phyloP scores from a whole-genome alignment of 2,888 invertebrate species.

The Sarcophaga rosellei region DNA sequence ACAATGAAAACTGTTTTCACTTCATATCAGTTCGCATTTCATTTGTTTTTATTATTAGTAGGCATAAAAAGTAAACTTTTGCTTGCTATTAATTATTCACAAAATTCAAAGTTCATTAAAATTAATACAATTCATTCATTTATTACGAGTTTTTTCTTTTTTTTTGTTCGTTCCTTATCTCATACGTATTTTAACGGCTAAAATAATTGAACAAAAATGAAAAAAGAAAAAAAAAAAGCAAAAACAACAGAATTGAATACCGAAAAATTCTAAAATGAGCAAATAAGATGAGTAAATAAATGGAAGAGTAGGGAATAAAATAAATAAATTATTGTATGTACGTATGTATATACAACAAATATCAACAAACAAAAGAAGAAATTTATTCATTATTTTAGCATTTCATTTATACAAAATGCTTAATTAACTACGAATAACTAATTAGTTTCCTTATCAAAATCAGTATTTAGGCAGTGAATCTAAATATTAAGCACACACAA shows the following conservation, averaged over 20 bases:
- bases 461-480: conserved; percentile 47
- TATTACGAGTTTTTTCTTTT: not conserved
- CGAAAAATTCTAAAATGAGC: not conserved
- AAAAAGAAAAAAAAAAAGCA: too few relatives aligned
- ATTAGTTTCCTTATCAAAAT: conserved; percentile 65
- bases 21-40: too few relatives aligned
- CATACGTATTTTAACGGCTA: not conserved
- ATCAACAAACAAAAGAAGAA: not conserved
- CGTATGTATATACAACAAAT: conserved; percentile 10
- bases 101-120: not conserved
- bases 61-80: not conserved
- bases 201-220: not conserved
- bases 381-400: conserved; percentile 65
- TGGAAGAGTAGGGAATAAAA: not conserved
- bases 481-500: not conserved
- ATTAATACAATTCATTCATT: not conserved
- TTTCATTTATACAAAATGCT: conserved; percentile 64
- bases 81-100: not conserved
- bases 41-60: too few relatives aligned
- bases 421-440: conserved; percentile 68
- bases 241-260: not conserved
- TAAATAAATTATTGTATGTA: conserved; percentile 26
- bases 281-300: not conserved
- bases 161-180: not conserved
- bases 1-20: too few relatives aligned